Evolutionary conservation across 2,888 invertebrate genomes (phyloP).

Genomic region (Neria commutata): DNA sequence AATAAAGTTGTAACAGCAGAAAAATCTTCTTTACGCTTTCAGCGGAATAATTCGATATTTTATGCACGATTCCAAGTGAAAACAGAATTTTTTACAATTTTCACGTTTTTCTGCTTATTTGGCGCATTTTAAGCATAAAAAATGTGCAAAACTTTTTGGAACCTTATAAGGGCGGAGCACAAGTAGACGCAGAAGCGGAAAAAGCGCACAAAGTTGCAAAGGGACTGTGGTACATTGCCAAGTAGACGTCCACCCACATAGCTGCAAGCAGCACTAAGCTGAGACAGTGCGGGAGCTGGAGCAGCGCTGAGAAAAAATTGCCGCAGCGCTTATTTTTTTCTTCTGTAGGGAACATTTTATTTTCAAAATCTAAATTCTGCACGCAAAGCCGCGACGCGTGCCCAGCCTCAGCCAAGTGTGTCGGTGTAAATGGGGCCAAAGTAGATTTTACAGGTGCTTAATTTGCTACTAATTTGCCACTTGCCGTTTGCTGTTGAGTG

Average conservation of each 20-base stretch:
- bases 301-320: no score
- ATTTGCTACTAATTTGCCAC: constrained; percentile 1
- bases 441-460: background rate
- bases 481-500: no score
- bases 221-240: no score
- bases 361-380: background rate
- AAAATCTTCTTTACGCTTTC: background rate
- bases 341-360: constrained; percentile 1
- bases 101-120: background rate
- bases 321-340: no score
- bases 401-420: background rate
- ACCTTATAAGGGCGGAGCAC: no score
- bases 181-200: no score
- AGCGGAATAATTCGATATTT: constrained; percentile 3
- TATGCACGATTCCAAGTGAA: background rate
- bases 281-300: no score
- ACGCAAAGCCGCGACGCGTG: background rate
- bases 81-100: constrained; percentile 2
- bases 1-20: background rate
- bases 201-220: no score
- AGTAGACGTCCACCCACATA: no score
- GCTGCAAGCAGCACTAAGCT: no score
- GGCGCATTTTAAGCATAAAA: background rate
- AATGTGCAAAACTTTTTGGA: constrained; percentile 1
- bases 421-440: background rate